Evolutionary conservation across 2,797 vertebrate species (phyloP), one percentile per base, ranked within the genome.

Genomic region (Sebastes trivittatus): DNA sequence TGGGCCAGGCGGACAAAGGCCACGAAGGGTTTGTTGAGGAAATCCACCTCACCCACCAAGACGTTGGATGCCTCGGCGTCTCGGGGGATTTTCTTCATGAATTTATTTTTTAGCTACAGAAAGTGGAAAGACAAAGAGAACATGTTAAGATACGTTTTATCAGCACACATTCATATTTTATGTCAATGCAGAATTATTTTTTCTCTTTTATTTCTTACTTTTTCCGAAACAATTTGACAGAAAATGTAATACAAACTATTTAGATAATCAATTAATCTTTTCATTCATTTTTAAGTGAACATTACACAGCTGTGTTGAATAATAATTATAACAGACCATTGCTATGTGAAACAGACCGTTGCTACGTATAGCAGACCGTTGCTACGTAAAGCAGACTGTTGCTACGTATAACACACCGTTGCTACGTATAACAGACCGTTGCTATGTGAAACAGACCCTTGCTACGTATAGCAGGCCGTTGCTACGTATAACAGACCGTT

Each of bases 31-130:
- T 98, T 99, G 81, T 96, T 97, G 61, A 99, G 95, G 89, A 99
- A 99, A 81, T 99, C 98, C 78, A 99, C 98, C 85, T 99, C 98
- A 0, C 98, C 98, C 81, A 99, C 97, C 49, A 99, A 93, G 62
- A 99, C 97, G 0, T 99, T 99, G 74, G 98, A 99, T 5, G 98
- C 98, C 85, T 99, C 98, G 0, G 98, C 98, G 49, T 99, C 97
- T 85, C 97, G 95, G n/a, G 98, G 98, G 56, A 99, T 98, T 96
- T 99, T 99, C 95, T 99, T 99, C 95, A 99, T 99, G 94, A 99
- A 99, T 74, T 99, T 99, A 82, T 99, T 99, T 93, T 96, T 99
- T 54, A 98, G 89, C 98, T 99, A 87, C 49, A 78, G 0, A 46
- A 52, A 52, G 34, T 23, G 46, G 23, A 34, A 11, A 30, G 2